A percentile compares a stretch with the other conserved stretches of the same genome.
phyloP scores from a whole-genome alignment of 2,888 invertebrate species.

The Ypsolopha scabrella region DNA sequence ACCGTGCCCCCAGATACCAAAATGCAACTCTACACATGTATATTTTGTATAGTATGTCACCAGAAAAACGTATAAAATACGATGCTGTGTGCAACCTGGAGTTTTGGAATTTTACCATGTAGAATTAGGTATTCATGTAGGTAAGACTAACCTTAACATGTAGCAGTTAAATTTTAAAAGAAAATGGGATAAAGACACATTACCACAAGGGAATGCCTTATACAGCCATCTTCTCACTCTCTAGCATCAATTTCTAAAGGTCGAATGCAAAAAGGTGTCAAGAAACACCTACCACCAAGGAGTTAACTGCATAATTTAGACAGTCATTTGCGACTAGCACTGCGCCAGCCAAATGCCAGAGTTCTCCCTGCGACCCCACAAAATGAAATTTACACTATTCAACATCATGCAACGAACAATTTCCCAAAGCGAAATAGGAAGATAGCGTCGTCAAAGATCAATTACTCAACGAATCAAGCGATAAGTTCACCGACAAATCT shows the following conservation, averaged over 20 bases:
- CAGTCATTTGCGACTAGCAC: conserved; percentile 40
- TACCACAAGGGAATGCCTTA: neutral
- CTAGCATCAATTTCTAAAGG: conserved; percentile 15
- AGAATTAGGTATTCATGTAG: no score
- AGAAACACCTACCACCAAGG: conserved; percentile 22
- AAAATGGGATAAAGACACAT: no score
- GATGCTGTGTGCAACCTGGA: neutral
- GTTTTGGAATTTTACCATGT: no score
- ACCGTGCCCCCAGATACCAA: no score
- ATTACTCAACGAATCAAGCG: neutral
- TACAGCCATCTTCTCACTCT: conserved; percentile 3
- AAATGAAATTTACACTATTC: conserved; percentile 17
- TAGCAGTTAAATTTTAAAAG: no score
- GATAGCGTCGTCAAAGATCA: neutral
- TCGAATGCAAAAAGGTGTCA: conserved; percentile 27
- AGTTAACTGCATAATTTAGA: conserved; percentile 54
- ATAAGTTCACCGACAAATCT: neutral
- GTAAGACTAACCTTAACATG: no score
- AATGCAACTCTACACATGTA: no score
- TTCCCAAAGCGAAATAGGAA: neutral
- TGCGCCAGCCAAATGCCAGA: conserved; percentile 36
- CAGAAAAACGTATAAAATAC: neutral
- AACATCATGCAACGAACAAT: conserved; percentile 5
- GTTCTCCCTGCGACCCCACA: conserved; percentile 20
- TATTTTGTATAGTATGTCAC: neutral